Base-by-base conservation (phyloP, 2,888 invertebrate species). In the Cantharis rustica region DNA sequence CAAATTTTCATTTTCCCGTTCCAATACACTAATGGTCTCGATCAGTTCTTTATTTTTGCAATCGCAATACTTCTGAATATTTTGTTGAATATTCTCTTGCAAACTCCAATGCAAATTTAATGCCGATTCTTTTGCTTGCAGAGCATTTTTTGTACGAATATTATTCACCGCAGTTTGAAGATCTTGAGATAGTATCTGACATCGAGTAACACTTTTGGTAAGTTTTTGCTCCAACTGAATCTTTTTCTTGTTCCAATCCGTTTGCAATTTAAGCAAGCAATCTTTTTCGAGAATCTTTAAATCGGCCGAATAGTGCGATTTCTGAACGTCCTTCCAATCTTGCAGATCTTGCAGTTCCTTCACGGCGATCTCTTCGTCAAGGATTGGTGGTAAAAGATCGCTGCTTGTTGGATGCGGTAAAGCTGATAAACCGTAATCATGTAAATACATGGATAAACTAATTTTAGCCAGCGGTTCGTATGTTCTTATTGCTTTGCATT, bases 271-370 rank as follows among this genome's bases (percentile, higher is more conserved):
- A 7, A 73, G 66, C 16, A 83, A n/a, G 16, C 78, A 78, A 15
- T 80, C 77, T 68, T 82, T 79, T 75, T 83, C 79, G 61, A 79
- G 82, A 4, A 80, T 77, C 61, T 83, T 81, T 83, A 93, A 91
- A 86, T 93, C 92, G 63, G 87, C 86, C 83, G 91, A 90, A 82
- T 92, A 94, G 9, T 91, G 84, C 77, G 91, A 90, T 83, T 93
- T 92, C 83, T 94, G 92, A 23, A 90, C 89, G 78, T 92, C 91
- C 84, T 94, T 95, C 95, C 95, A 95, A 20, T 91, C 91, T 83
- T 93, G 93, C 1, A 95, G 87, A 78, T 94, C 93, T 47, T 92
- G 90, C 0, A 94, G 90, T 81, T 92, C 90, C 86, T 90, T 91
- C 17, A 90, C 87, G 0, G 88, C 88, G 77, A 89, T 82, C n/a